phyloP scores from a whole-genome alignment of 2,888 invertebrate species.

The Tetheella fluctuosa region DNA sequence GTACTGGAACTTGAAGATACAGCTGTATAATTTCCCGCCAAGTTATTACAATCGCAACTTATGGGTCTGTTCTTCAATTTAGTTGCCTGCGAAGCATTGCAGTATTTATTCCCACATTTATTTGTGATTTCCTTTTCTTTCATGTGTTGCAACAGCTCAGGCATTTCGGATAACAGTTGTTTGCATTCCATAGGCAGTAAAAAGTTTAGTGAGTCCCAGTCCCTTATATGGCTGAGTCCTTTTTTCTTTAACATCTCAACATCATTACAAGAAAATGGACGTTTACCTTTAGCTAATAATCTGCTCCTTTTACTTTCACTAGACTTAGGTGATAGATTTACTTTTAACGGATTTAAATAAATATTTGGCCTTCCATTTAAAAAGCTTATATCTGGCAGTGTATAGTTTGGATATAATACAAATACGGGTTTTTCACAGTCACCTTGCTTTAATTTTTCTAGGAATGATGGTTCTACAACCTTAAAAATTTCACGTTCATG shows the following conservation, averaged over 20 bases:
- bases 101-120: constrained; percentile 72
- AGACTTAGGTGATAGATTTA: constrained; percentile 71
- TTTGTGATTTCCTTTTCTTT: constrained; percentile 77
- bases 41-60: constrained; percentile 85
- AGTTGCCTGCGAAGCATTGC: constrained; percentile 68
- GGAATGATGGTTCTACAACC: constrained; percentile 88
- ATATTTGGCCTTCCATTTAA: constrained; percentile 86
- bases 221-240: constrained; percentile 93
- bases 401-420: constrained; percentile 95
- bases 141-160: constrained; percentile 88
- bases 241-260: constrained; percentile 91
- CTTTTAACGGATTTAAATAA: constrained; percentile 88
- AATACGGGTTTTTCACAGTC: constrained; percentile 91
- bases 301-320: constrained; percentile 70
- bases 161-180: constrained; percentile 90
- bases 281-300: constrained; percentile 73
- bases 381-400: constrained; percentile 94
- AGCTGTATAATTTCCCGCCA: constrained; percentile 81
- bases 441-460: constrained; percentile 87
- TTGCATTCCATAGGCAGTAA: constrained; percentile 93
- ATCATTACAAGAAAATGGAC: constrained; percentile 92
- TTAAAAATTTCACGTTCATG: constrained; percentile 82
- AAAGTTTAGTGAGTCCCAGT: constrained; percentile 97
- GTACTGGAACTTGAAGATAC: constrained; percentile 88
- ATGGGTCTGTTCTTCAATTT: constrained; percentile 84